These are phyloP conservation scores for Meteorus sp. DNA, from an alignment of 1,140 invertebrate genomes.

Conservation along the genomic window DNA sequence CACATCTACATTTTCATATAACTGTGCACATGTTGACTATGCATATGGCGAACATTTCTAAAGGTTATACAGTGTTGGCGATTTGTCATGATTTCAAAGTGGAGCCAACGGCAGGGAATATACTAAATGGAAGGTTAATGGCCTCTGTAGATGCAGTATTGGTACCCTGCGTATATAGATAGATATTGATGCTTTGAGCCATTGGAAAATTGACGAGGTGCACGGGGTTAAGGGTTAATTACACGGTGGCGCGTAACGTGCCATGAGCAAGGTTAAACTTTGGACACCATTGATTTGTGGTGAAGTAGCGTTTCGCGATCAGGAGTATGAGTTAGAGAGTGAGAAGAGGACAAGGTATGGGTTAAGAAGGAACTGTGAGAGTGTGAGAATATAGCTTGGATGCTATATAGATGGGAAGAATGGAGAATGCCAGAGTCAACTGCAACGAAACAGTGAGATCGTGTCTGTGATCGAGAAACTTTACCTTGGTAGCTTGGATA, in stretches of 20 bases:
- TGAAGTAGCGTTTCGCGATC: slow-evolving; percentile 25
- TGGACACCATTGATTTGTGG: slow-evolving; percentile 50
- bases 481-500: slow-evolving; percentile 7
- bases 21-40: too few relatives aligned
- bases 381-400: too few relatives aligned
- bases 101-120: too few relatives aligned
- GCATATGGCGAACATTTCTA: background rate
- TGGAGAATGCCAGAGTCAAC: slow-evolving; percentile 21
- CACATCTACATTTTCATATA: too few relatives aligned
- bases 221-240: slow-evolving; percentile 45
- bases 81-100: slow-evolving; percentile 25
- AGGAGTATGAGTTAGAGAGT: slow-evolving; percentile 13
- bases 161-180: background rate
- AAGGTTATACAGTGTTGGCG: background rate
- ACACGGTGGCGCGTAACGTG: slow-evolving; percentile 42
- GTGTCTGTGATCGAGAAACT: slow-evolving; percentile 26
- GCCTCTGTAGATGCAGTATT: too few relatives aligned
- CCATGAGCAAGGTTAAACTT: slow-evolving; percentile 44
- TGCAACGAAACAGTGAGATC: slow-evolving; percentile 19
- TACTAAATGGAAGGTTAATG: too few relatives aligned
- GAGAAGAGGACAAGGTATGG: background rate
- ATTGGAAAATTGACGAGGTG: slow-evolving; percentile 44
- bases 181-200: background rate
- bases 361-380: background rate
- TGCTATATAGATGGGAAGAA: background rate